Conservation (phyloP, 1,140 invertebrate species). For the Brachionus angularis region DNA sequence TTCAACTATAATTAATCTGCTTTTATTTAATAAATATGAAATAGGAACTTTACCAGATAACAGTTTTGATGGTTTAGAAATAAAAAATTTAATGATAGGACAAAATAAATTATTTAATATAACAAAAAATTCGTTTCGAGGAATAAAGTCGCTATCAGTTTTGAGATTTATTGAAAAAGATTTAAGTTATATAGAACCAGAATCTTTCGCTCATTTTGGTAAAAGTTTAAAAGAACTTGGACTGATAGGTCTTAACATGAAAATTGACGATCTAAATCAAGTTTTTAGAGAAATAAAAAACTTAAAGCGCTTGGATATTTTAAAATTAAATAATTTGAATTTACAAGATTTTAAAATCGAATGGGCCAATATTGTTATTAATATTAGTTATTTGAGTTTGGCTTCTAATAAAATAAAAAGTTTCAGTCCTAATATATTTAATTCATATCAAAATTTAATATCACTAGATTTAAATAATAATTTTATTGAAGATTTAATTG, state of each 20-base stretch:
- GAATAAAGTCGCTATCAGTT: neutral
- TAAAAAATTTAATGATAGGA: conserved; percentile 27
- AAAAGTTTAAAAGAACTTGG: neutral
- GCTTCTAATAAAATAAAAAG: neutral
- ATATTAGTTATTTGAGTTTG: neutral
- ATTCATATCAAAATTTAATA: neutral
- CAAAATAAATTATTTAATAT: conserved; percentile 17
- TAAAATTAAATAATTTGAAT: conserved; percentile 8
- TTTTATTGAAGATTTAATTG: neutral
- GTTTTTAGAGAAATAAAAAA: neutral
- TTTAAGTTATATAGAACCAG: neutral
- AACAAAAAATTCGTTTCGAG: conserved; percentile 1
- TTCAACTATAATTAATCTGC: neutral
- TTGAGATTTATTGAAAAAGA: conserved; percentile 14
- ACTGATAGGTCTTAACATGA: neutral
- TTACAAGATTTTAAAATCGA: neutral
- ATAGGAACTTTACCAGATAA: conserved; percentile 22
- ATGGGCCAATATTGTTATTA: neutral
- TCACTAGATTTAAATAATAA: conserved; percentile 23
- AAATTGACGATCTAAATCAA: neutral
- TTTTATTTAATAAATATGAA: conserved; percentile 24
- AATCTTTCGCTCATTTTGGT: neutral
- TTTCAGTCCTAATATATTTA: neutral
- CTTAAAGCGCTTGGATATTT: neutral
- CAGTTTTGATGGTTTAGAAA: neutral